These are phyloP conservation scores for Pentalonia nigronervosa DNA, from an alignment of 1,140 invertebrate genomes.

Conservation along the genomic window DNA sequence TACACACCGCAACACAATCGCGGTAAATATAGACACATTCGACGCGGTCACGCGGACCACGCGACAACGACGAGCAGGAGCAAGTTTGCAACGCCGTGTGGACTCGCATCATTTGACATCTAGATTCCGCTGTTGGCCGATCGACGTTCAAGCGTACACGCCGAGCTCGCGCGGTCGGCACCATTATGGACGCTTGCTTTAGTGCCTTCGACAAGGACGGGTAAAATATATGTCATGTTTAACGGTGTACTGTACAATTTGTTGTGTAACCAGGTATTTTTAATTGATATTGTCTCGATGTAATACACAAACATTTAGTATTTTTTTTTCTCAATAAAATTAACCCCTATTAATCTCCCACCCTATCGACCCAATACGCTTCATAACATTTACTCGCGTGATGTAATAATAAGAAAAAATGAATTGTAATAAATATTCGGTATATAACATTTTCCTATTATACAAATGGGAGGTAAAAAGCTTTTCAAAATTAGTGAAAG, in stretches of 20 bases:
- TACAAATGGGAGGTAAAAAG: not conserved
- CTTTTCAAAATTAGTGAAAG: not conserved
- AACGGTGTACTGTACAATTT: not conserved
- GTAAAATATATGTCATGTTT: conserved; percentile 62
- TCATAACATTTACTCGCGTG: too few relatives aligned
- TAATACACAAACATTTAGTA: too few relatives aligned
- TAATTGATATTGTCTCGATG: too few relatives aligned
- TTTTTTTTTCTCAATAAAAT: not conserved
- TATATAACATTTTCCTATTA: not conserved
- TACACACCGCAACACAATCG: not conserved
- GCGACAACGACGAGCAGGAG: not conserved
- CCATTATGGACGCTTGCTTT: conserved; percentile 84
- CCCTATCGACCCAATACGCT: not conserved
- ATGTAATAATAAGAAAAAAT: not conserved
- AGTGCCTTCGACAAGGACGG: conserved; percentile 85
- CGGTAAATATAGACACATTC: conserved; percentile 15
- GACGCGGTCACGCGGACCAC: not conserved
- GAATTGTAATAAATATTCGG: not conserved
- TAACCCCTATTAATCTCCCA: not conserved
- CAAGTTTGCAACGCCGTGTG: not conserved
- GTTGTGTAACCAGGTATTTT: too few relatives aligned
- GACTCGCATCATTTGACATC: not conserved
- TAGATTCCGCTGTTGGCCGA: not conserved
- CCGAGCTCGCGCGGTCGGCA: not conserved
- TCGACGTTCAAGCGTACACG: not conserved